Evolutionary conservation across 2,113 vertebrate species (phyloP).

Genomic region (Halcyon malimbica): DNA sequence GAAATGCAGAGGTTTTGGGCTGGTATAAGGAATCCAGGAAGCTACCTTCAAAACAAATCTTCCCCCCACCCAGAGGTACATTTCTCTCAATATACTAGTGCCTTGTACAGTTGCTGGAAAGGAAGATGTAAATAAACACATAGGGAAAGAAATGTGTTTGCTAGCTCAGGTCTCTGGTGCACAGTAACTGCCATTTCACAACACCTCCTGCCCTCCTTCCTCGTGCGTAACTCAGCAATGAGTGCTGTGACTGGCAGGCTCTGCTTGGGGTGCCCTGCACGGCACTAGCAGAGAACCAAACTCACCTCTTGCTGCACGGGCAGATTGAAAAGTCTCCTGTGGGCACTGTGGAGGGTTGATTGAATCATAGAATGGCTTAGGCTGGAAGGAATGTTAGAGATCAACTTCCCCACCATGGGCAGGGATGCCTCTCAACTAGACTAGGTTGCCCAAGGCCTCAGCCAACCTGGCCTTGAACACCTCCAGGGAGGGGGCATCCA

Average conservation of each 20-base stretch:
- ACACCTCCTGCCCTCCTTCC: constrained; percentile 48
- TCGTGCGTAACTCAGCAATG: constrained; percentile 19
- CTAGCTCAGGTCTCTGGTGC: constrained; percentile 23
- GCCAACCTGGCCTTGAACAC: too few relatives aligned
- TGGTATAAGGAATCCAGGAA: not conserved
- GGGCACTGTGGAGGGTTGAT: not conserved
- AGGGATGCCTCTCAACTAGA: too few relatives aligned
- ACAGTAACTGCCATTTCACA: constrained; percentile 21
- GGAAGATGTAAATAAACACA: constrained; percentile 27
- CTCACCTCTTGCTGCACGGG: not conserved
- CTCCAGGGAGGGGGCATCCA: too few relatives aligned
- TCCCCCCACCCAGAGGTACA: not conserved
- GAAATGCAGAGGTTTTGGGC: not conserved
- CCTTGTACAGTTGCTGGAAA: not conserved
- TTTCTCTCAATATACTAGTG: constrained; percentile 6
- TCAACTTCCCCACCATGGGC: too few relatives aligned
- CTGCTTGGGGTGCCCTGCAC: not conserved
- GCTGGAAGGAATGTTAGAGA: too few relatives aligned
- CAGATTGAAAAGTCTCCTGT: not conserved
- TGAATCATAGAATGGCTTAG: not conserved
- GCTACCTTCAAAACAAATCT: not conserved
- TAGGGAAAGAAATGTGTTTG: not conserved
- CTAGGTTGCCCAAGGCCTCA: too few relatives aligned
- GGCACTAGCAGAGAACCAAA: not conserved
- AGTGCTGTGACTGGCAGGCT: constrained; percentile 39